Percentiles rank a stretch among this genome's conserved stretches.
Conservation (phyloP, 35 echinoderm and acorn worm species). For the Nesometra sesokonis region DNA sequence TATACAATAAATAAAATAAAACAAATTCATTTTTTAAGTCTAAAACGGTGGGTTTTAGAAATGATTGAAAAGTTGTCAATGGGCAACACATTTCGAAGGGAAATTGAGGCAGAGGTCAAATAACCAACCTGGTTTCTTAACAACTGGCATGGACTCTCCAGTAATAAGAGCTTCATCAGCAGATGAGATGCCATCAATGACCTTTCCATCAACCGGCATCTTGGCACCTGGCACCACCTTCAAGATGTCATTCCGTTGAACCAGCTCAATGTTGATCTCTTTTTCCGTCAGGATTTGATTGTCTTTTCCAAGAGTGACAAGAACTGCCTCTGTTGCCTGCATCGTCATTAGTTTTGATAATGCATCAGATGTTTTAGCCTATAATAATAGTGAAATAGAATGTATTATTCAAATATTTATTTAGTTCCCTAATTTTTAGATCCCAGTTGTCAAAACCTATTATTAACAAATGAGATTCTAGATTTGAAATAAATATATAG, state of each 20-base stretch:
- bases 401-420: too few relatives aligned
- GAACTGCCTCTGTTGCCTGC: slow-evolving; percentile 69
- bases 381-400: not conserved
- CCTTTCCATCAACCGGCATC: slow-evolving; percentile 92
- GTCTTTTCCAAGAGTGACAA: slow-evolving; percentile 61
- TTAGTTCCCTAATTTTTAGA: too few relatives aligned
- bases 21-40: not conserved
- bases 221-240: slow-evolving; percentile 83
- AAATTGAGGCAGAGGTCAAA: not conserved
- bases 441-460: too few relatives aligned
- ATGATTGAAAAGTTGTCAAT: too few relatives aligned
- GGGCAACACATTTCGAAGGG: too few relatives aligned
- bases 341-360: slow-evolving; percentile 93
- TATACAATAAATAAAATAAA: too few relatives aligned
- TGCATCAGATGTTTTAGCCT: slow-evolving; percentile 95
- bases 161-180: slow-evolving; percentile 90
- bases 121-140: slow-evolving; percentile 80
- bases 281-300: slow-evolving; percentile 41
- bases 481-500: too few relatives aligned
- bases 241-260: slow-evolving; percentile 55
- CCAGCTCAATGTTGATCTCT: slow-evolving; percentile 72
- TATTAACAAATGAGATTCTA: too few relatives aligned
- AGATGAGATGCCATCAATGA: slow-evolving; percentile 68
- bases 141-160: slow-evolving; percentile 94
- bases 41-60: too few relatives aligned